Evolutionary conservation across 2,888 invertebrate genomes (phyloP), one percentile per base, ranked within the genome.

Genomic region (Orthonychiurus folsomi): DNA sequence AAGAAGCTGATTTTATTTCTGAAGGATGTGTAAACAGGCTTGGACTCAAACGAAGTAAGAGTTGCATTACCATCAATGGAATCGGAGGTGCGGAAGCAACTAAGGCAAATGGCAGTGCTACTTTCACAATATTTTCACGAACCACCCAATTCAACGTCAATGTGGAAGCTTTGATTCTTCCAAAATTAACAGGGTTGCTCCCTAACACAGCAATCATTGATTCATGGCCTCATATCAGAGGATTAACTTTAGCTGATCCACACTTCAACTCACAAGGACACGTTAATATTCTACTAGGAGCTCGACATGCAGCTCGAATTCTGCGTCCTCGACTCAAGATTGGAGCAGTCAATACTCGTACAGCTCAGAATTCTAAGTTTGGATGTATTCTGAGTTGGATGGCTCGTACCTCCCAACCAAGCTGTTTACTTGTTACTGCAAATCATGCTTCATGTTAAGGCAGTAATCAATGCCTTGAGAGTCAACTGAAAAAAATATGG

Each of bases 401-500:
- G 20, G 50, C 24, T 12, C n/a, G 23, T 15, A 3, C 27, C n/a
- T 21, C 3, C 27, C 5, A 1, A 54, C 48, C 28, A 1, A 2
- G n/a, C n/a, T n/a, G n/a, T n/a, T n/a, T n/a, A n/a, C n/a, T n/a
- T n/a, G n/a, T n/a, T n/a, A n/a, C n/a, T 26, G 48, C n/a, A 56
- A 1, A 3, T 2, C 2, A 21, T 56, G 9, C 24, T 2, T 21
- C 56, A 56, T 21, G n/a, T 27, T n/a, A n/a, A 12, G 9, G 18
- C 37, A 56, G n/a, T 27, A 12, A 23, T 28, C 20, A 3, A n/a
- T 24, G n/a, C 28, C 18, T n/a, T n/a, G 21, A 5, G 37, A 15
- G 15, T 37, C 37, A 9, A 9, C 15, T 56, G 3, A 5, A 64
- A 63, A 20, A 25, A 20, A 71, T 73, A 67, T 73, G 72, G 74